Base-by-base conservation (phyloP, 2,113 vertebrate genomes). In the Hippocampus barbouri region DNA sequence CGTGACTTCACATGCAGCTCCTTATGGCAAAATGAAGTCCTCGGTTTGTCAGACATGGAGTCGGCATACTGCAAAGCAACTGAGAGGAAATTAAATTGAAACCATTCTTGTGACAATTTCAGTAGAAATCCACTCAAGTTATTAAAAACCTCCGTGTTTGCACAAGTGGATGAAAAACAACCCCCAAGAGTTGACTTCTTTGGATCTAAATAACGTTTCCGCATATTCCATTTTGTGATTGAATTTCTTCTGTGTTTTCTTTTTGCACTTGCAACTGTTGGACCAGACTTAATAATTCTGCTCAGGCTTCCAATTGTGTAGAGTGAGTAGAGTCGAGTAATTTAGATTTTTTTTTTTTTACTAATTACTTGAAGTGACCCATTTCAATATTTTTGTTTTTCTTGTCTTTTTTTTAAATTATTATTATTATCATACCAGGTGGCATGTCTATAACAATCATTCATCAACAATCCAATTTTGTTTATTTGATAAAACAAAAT, bases 1-100 rank as follows among this genome's bases (percentile, higher is more conserved):
- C 71, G 84, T 83, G 84, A 86, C 88, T 83, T 86, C 83, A 89
- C 88, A 68, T 83, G 72, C 65, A 81, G 75, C 70, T 59, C 66
- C 76, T 65, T 71, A 0, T 34, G 66, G 76, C 74, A 62, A 70
- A 72, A 77, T 62, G 63, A 75, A 74, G 70, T 85, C 76, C 79
- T 70, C 30, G 68, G 76, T 85, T 85, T 74, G 83, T 79, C 74
- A 69, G 74, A 63, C 40, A 47, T 70, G 59, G 71, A 73, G 77
- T 71, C 8, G 57, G 27, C 23, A 7, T 27, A 72, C 66, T 75
- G 81, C 77, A 73, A 57, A 66, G 66, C 71, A 76, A 85, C 74
- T 43, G n/a, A 49, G 68, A 66, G 45, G 61, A 78, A 84, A 89
- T 80, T 53, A 53, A 88, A 87, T 89, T 84, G 79, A 77, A 73